Evolutionary conservation across 1,140 invertebrate genomes (phyloP).

Genomic region (Mycetomoellerius zeteki): DNA sequence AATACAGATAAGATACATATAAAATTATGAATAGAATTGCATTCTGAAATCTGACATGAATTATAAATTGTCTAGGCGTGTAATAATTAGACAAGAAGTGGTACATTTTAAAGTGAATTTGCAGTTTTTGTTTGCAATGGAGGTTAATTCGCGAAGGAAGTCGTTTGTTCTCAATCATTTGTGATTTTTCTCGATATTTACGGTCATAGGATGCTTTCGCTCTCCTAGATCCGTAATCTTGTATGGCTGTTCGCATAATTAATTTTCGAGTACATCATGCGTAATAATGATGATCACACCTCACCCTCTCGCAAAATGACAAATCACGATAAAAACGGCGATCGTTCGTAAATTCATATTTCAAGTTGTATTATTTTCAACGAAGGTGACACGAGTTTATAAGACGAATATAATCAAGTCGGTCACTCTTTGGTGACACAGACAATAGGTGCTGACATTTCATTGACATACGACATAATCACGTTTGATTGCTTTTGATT

Average conservation of each 20-base stretch:
- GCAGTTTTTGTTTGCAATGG: no score
- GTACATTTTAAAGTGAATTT: not conserved
- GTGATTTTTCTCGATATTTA: not conserved
- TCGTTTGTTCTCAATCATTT: not conserved
- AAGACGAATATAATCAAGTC: not conserved
- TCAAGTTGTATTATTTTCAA: not conserved
- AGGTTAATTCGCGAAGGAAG: not conserved
- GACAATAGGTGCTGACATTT: slow-evolving; percentile 19
- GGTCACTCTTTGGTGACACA: not conserved
- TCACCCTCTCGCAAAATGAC: slow-evolving; percentile 1
- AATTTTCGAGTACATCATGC: not conserved
- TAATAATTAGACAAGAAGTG: not conserved
- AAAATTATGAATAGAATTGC: not conserved
- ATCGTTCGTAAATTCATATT: slow-evolving; percentile 31
- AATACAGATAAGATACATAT: not conserved
- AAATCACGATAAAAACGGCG: not conserved
- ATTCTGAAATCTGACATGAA: not conserved
- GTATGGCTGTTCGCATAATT: not conserved
- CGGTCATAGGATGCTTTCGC: not conserved
- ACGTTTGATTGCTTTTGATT: not conserved
- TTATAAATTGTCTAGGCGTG: not conserved
- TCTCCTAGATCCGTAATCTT: not conserved
- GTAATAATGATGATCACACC: not conserved
- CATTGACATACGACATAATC: not conserved
- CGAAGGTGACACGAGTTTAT: not conserved